A percentile compares a stretch with the other conserved stretches of the same genome.
Evolutionary conservation across 2,113 vertebrate genomes (phyloP).

Genomic region (Smithornis capensis): DNA sequence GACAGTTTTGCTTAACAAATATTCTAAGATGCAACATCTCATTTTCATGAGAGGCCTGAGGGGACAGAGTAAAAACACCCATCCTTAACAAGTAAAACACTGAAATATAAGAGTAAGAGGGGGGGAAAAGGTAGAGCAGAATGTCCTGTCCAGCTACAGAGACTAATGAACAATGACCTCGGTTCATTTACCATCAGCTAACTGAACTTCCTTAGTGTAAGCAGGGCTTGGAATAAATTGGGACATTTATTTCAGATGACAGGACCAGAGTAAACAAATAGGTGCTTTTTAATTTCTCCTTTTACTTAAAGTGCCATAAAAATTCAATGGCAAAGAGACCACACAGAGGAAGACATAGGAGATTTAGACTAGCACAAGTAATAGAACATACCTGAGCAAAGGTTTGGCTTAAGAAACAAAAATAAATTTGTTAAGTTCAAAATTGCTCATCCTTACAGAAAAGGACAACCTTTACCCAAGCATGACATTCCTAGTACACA

Average conservation of each 20-base stretch:
- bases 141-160: not conserved
- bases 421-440: not conserved
- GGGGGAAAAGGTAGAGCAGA: not conserved
- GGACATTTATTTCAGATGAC: constrained; percentile 58
- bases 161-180: not conserved
- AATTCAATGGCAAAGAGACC: not conserved
- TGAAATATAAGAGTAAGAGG: not conserved
- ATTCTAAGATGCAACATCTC: not conserved
- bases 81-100: not conserved
- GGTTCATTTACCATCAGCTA: constrained; percentile 10
- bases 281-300: constrained; percentile 32
- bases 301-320: not conserved
- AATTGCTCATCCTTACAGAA: not conserved
- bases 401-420: not conserved
- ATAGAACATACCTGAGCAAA: not conserved
- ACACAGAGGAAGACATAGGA: not conserved
- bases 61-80: not conserved
- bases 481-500: not conserved
- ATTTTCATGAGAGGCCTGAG: not conserved
- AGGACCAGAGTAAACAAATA: constrained; percentile 51
- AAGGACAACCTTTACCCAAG: not conserved
- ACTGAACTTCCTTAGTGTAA: constrained; percentile 6
- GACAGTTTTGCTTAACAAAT: constrained; percentile 11
- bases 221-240: constrained; percentile 28
- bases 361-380: not conserved